Conservation (phyloP, 1,140 invertebrate genomes). For the Aradophagus sp. region DNA sequence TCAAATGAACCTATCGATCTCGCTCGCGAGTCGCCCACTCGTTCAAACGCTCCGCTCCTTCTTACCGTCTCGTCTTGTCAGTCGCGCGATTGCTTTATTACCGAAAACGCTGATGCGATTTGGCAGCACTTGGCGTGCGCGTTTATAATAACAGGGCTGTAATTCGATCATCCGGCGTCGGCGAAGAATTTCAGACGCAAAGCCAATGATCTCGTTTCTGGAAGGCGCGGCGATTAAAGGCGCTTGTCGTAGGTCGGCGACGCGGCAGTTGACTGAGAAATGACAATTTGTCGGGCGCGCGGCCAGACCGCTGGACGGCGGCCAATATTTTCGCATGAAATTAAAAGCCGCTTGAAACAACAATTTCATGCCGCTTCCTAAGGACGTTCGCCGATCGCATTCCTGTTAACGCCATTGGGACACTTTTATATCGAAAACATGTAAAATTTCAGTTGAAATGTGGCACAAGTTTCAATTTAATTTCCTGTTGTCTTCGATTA, state of each 20-base stretch:
- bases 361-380: no score
- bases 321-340: constrained; percentile 49
- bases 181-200: constrained; percentile 23
- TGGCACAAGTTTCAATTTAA: no score
- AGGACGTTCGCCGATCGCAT: no score
- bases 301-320: constrained; percentile 38
- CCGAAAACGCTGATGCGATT: constrained; percentile 16
- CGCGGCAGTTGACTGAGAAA: constrained; percentile 43
- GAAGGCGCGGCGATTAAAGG: constrained; percentile 33
- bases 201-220: constrained; percentile 34
- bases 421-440: no score
- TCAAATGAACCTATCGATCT: constrained; percentile 21
- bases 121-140: constrained; percentile 20
- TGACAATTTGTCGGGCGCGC: constrained; percentile 44
- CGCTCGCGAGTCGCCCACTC: constrained; percentile 9
- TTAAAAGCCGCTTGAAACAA: constrained; percentile 47
- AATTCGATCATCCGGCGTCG: constrained; percentile 30
- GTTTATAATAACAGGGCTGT: constrained; percentile 33
- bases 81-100: constrained; percentile 10
- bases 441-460: no score
- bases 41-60: neutral
- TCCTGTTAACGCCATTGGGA: no score
- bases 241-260: constrained; percentile 47
- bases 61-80: neutral
- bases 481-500: no score